Evolutionary conservation across 2,888 invertebrate genomes (phyloP).

Genomic region (Taphrorychus bicolor): DNA sequence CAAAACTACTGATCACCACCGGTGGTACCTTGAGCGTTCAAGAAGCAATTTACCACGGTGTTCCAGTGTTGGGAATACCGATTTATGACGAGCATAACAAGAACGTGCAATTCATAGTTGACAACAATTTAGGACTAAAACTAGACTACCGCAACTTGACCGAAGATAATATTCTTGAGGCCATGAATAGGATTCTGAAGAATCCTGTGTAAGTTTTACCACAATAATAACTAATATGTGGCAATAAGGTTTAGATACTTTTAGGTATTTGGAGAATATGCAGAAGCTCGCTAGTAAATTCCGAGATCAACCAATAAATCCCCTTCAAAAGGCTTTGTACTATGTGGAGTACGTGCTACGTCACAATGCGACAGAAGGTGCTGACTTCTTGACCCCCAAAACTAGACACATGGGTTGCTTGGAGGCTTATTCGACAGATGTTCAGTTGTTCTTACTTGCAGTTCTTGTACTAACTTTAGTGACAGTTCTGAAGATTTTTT

Average conservation of each 20-base stretch:
- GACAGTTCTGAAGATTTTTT: not conserved
- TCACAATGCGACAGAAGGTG: conserved; percentile 20
- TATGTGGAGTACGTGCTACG: conserved; percentile 27
- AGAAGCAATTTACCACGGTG: conserved; percentile 35
- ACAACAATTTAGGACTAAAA: conserved; percentile 28
- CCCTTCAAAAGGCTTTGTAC: conserved; percentile 25
- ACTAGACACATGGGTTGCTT: conserved; percentile 8
- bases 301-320: conserved; percentile 21
- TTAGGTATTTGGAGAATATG: conserved; percentile 31
- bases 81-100: conserved; percentile 32
- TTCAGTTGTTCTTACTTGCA: conserved; percentile 14
- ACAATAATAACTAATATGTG: not conserved
- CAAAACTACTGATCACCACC: conserved; percentile 28
- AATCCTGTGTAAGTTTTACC: conserved; percentile 30
- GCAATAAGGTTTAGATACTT: not conserved
- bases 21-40: conserved; percentile 34
- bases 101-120: conserved; percentile 32
- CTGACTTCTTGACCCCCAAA: conserved; percentile 23
- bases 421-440: conserved; percentile 14
- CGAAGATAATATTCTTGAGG: conserved; percentile 21
- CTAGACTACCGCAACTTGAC: conserved; percentile 31
- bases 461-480: not conserved
- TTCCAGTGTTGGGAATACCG: conserved; percentile 32
- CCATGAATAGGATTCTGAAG: conserved; percentile 21
- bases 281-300: conserved; percentile 21